A percentile compares a stretch with the other conserved stretches of the same genome.
These are phyloP conservation scores for Mactra quadrangularis DNA, from an alignment of 1,140 invertebrate genomes.

Conservation along the genomic window DNA sequence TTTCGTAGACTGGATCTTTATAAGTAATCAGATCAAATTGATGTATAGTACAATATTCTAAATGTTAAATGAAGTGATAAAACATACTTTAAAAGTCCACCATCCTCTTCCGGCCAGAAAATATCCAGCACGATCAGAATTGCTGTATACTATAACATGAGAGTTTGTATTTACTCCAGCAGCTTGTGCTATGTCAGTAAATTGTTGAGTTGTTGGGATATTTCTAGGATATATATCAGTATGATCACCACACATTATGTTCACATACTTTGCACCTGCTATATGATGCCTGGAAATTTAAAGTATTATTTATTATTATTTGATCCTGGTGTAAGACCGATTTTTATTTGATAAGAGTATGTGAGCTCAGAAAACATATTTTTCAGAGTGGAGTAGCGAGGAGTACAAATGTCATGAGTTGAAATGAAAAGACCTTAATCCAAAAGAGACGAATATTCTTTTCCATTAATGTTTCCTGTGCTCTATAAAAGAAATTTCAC, in stretches of 20 bases:
- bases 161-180: slow-evolving; percentile 56
- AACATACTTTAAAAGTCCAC: slow-evolving; percentile 67
- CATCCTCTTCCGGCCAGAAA: slow-evolving; percentile 61
- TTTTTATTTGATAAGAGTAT: slow-evolving; percentile 59
- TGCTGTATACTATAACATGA: slow-evolving; percentile 66
- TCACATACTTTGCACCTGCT: slow-evolving; percentile 65
- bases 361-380: slow-evolving; percentile 16
- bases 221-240: slow-evolving; percentile 63
- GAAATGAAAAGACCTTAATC: not conserved
- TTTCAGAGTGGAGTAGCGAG: no score
- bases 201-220: slow-evolving; percentile 57
- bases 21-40: no score
- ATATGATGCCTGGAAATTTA: slow-evolving; percentile 62
- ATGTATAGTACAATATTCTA: no score
- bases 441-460: not conserved
- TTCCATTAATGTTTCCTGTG: no score
- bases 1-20: no score
- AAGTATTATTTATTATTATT: no score
- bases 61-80: no score
- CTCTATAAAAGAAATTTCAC: no score
- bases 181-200: slow-evolving; percentile 55
- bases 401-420: no score
- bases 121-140: slow-evolving; percentile 61
- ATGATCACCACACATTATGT: slow-evolving; percentile 62
- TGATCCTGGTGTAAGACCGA: slow-evolving; percentile 39